These are phyloP conservation scores for Gobiocypris rarus DNA, from an alignment of 2,113 vertebrate species.

Conservation along the genomic window DNA sequence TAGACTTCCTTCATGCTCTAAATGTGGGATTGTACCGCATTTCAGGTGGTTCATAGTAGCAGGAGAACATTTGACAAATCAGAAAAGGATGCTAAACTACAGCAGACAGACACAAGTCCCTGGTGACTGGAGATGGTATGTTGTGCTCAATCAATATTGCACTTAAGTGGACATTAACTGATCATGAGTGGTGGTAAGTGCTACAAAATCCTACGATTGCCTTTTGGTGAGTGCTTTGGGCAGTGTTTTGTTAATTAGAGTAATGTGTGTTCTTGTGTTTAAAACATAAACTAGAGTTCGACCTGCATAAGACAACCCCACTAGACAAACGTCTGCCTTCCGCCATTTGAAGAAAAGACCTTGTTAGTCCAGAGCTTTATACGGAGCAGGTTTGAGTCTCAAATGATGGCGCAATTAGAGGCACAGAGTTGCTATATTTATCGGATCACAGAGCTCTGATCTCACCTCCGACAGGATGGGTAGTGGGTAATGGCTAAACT, in stretches of 20 bases:
- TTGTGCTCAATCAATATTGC: neutral
- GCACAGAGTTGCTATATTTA: neutral
- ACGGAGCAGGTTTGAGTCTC: constrained; percentile 12
- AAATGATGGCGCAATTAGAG: constrained; percentile 55
- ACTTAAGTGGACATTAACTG: constrained; percentile 7
- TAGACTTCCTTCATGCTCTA: neutral
- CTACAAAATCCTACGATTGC: neutral
- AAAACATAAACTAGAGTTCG: neutral
- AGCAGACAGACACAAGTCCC: neutral
- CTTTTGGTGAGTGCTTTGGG: neutral
- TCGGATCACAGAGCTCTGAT: neutral
- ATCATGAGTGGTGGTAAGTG: constrained; percentile 3
- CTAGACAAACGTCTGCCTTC: neutral
- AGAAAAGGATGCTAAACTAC: neutral
- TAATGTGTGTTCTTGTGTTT: neutral
- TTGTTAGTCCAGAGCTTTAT: constrained; percentile 51
- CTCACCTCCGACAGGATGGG: neutral
- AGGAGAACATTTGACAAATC: neutral
- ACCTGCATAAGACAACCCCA: constrained; percentile 19
- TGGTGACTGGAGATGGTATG: neutral
- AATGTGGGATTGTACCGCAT: neutral
- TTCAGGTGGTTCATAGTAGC: neutral
- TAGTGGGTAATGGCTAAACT: neutral
- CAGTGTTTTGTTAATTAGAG: neutral
- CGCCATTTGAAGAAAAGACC: neutral